Conservation (phyloP, 2,113 vertebrate genomes). For the Propithecus coquereli region DNA sequence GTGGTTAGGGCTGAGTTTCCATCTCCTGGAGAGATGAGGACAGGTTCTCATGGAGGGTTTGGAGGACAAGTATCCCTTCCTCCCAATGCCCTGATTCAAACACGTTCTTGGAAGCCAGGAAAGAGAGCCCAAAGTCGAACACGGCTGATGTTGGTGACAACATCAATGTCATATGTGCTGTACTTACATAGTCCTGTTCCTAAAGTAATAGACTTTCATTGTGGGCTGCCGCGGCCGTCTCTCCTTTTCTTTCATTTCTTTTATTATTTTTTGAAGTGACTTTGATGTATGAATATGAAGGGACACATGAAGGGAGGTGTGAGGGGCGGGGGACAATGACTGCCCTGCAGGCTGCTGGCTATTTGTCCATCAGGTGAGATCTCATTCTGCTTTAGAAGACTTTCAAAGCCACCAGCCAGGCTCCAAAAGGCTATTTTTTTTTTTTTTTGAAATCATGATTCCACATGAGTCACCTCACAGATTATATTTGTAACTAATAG, state of each 20-base stretch:
- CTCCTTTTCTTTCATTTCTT: background rate
- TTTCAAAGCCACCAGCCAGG: background rate
- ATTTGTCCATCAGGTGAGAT: background rate
- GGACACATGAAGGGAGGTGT: background rate
- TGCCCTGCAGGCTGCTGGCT: background rate
- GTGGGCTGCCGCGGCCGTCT: background rate
- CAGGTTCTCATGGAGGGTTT: background rate
- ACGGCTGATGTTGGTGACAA: background rate
- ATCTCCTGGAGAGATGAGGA: background rate
- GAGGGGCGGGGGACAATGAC: background rate
- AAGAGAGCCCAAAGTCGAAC: background rate
- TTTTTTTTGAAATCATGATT: background rate
- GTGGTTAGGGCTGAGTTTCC: background rate
- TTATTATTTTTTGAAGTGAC: constrained; percentile 2
- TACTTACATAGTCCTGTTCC: background rate
- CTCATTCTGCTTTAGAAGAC: background rate
- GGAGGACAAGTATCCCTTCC: background rate
- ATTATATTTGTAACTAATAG: constrained; percentile 29
- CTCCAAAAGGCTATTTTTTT: background rate
- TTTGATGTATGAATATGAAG: constrained; percentile 4
- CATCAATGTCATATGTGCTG: background rate
- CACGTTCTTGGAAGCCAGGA: background rate
- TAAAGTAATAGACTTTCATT: background rate
- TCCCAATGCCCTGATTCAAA: background rate
- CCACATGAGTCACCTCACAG: background rate